These are phyloP conservation scores for Ommatoiulus sabulosus DNA, from an alignment of 2,888 invertebrate genomes.

Conservation along the genomic window DNA sequence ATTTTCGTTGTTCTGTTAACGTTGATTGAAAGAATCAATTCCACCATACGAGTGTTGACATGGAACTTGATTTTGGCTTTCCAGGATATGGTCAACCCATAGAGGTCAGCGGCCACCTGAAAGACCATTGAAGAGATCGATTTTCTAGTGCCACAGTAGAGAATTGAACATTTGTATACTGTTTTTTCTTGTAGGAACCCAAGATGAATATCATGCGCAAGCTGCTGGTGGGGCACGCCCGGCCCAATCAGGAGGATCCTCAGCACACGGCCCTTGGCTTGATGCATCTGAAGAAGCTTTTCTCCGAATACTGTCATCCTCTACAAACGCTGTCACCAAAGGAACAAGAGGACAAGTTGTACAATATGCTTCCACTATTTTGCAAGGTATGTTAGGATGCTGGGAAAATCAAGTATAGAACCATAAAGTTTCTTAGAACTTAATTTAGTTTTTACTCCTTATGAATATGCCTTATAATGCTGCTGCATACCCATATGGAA, in stretches of 20 bases:
- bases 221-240: conserved; percentile 74
- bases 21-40: neutral
- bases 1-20: neutral
- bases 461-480: too few relatives aligned
- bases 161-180: neutral
- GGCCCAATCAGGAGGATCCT: conserved; percentile 58
- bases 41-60: neutral
- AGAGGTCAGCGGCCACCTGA: neutral
- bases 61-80: too few relatives aligned
- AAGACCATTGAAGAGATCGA: neutral
- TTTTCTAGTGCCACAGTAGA: neutral
- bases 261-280: conserved; percentile 84
- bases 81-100: too few relatives aligned
- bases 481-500: too few relatives aligned
- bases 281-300: conserved; percentile 96
- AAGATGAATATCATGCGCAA: conserved; percentile 93
- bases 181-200: neutral
- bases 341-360: conserved; percentile 91
- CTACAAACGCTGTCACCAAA: conserved; percentile 80
- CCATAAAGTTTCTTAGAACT: too few relatives aligned
- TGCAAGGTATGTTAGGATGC: conserved; percentile 79
- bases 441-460: too few relatives aligned
- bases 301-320: conserved; percentile 93
- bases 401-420: too few relatives aligned
- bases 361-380: conserved; percentile 97